These are phyloP conservation scores for Autographa pulchrina DNA, from an alignment of 2,888 invertebrate species.

Conservation along the genomic window DNA sequence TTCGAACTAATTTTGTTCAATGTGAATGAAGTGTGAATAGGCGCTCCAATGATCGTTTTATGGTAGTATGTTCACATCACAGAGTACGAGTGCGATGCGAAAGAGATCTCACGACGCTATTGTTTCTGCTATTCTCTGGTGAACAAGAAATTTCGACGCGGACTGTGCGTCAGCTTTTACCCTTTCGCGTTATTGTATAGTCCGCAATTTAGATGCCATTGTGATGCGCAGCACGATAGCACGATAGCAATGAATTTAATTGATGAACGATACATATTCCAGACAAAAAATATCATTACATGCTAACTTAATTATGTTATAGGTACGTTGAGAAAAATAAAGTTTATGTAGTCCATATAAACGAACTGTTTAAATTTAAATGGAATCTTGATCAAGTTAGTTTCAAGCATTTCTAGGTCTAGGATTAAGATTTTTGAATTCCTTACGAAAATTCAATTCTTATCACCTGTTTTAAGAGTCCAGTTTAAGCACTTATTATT, in stretches of 20 bases:
- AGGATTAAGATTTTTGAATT: no score
- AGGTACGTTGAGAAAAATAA: conserved; percentile 26
- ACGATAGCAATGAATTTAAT: conserved; percentile 68
- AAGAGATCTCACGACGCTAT: conserved; percentile 85
- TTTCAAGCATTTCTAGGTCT: background rate
- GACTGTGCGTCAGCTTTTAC: conserved; percentile 81
- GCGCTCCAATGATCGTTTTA: conserved; percentile 66
- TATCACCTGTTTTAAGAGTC: no score
- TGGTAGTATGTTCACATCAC: conserved; percentile 70
- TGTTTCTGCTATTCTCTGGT: conserved; percentile 80
- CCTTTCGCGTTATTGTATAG: conserved; percentile 76
- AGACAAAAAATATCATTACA: conserved; percentile 38
- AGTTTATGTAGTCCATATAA: background rate
- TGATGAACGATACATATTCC: conserved; percentile 48
- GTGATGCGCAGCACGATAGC: conserved; percentile 73
- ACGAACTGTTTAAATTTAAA: background rate
- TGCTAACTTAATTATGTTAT: conserved; percentile 20
- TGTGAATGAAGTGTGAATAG: conserved; percentile 60
- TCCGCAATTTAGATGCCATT: conserved; percentile 75
- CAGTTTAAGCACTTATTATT: no score
- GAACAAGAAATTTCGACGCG: conserved; percentile 79
- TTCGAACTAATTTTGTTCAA: conserved; percentile 30
- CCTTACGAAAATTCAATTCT: no score
- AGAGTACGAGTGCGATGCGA: conserved; percentile 72
- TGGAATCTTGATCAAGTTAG: background rate